Conservation (phyloP, 2,797 vertebrate genomes). For the Macroramphosus scolopax region DNA sequence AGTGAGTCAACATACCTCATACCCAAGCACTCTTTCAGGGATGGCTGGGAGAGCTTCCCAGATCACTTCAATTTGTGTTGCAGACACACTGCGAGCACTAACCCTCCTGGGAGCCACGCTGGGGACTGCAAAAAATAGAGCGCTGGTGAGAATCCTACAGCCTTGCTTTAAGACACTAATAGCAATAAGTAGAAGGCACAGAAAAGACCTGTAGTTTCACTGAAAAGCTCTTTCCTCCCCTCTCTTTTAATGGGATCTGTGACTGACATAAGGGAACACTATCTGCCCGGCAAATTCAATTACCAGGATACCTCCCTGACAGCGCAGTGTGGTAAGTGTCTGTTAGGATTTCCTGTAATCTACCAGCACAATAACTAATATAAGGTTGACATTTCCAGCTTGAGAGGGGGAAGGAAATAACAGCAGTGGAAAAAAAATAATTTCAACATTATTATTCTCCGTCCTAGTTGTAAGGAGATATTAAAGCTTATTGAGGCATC, state of each 20-base stretch:
- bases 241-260: constrained; percentile 76
- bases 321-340: constrained; percentile 71
- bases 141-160: constrained; percentile 45
- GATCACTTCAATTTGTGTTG: constrained; percentile 87
- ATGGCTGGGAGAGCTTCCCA: constrained; percentile 83
- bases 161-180: constrained; percentile 56
- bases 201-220: constrained; percentile 67
- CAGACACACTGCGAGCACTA: constrained; percentile 83
- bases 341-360: constrained; percentile 79
- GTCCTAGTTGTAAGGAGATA: constrained; percentile 51
- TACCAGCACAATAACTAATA: constrained; percentile 78
- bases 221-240: constrained; percentile 65
- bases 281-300: constrained; percentile 81
- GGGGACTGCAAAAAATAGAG: constrained; percentile 83
- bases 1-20: constrained; percentile 81
- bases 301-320: constrained; percentile 76
- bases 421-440: constrained; percentile 43
- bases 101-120: constrained; percentile 81
- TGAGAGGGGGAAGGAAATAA: constrained; percentile 46
- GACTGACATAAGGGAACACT: constrained; percentile 78
- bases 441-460: constrained; percentile 69
- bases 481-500: constrained; percentile 45
- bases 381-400: constrained; percentile 69
- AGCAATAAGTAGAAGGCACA: constrained; percentile 60
- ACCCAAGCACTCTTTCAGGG: constrained; percentile 89